Percentiles rank a stretch among this genome's conserved stretches.
These are phyloP conservation scores for Periparus ater DNA, from an alignment of 2,797 vertebrate genomes.

Conservation along the genomic window DNA sequence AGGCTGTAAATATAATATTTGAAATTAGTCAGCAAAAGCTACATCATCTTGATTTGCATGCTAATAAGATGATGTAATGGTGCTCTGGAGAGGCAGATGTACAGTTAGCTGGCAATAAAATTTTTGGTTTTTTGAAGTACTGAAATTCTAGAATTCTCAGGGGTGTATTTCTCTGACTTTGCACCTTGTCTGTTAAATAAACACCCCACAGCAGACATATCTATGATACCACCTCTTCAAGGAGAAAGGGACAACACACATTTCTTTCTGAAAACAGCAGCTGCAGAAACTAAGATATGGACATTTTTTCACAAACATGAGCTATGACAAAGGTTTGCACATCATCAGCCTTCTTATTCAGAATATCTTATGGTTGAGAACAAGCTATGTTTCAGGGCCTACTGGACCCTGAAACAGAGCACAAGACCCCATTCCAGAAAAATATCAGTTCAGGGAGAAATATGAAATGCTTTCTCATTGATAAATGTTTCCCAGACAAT, in stretches of 20 bases:
- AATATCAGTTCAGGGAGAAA: neutral
- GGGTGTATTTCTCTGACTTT: neutral
- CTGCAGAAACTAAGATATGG: neutral
- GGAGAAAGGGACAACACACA: neutral
- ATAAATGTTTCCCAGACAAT: neutral
- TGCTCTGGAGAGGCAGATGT: neutral
- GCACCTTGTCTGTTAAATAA: constrained; percentile 10
- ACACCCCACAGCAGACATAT: neutral
- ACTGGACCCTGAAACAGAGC: neutral
- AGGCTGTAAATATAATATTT: neutral
- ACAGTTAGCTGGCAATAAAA: neutral
- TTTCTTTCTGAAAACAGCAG: neutral
- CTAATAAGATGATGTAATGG: neutral
- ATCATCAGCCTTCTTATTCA: neutral
- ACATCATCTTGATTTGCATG: neutral
- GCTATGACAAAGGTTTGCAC: neutral
- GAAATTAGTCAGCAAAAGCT: neutral
- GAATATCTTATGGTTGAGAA: neutral
- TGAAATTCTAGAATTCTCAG: neutral
- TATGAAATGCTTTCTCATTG: neutral
- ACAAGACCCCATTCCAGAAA: neutral
- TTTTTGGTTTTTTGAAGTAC: neutral
- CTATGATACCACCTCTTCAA: neutral
- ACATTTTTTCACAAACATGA: neutral
- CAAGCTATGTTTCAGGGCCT: neutral